phyloP scores from a whole-genome alignment of 2,113 vertebrate genomes.

The Scartelaos histophorus region DNA sequence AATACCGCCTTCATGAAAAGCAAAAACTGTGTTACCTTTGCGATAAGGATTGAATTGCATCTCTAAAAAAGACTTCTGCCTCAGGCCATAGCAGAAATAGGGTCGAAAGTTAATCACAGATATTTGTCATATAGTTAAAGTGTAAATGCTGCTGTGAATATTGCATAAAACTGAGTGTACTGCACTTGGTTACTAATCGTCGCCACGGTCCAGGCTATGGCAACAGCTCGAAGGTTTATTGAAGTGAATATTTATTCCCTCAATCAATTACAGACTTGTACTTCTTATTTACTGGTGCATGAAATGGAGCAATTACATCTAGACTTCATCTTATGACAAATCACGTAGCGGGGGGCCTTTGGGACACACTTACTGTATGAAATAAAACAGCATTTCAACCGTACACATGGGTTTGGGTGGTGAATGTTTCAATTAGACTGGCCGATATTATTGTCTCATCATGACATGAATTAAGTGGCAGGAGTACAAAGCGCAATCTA shows the following conservation, averaged over 20 bases:
- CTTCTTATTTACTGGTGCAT: conserved; percentile 49
- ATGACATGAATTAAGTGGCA: conserved; percentile 22
- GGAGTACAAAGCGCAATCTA: conserved; percentile 10
- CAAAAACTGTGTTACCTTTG: not conserved
- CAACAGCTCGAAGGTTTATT: conserved; percentile 36
- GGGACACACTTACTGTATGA: conserved; percentile 34
- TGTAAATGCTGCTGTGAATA: conserved; percentile 39
- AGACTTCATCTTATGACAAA: conserved; percentile 51
- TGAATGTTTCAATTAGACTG: conserved; percentile 9
- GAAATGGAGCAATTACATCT: conserved; percentile 57
- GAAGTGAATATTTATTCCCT: conserved; percentile 30
- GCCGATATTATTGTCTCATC: conserved; percentile 33
- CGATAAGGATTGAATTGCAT: conserved; percentile 28
- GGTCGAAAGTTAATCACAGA: conserved; percentile 33
- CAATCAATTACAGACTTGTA: conserved; percentile 50
- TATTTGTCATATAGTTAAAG: conserved; percentile 29
- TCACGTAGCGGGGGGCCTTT: conserved; percentile 40
- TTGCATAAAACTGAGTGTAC: conserved; percentile 20
- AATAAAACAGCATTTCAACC: conserved; percentile 21
- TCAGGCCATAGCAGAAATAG: conserved; percentile 31
- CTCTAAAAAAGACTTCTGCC: conserved; percentile 29
- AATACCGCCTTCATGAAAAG: conserved; percentile 6
- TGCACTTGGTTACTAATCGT: conserved; percentile 18
- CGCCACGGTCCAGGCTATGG: conserved; percentile 12
- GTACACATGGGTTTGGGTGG: conserved; percentile 19